Evolutionary conservation across 92 coral and sea anemone species (phyloP).

Genomic region (Epizoanthus fatuus): DNA sequence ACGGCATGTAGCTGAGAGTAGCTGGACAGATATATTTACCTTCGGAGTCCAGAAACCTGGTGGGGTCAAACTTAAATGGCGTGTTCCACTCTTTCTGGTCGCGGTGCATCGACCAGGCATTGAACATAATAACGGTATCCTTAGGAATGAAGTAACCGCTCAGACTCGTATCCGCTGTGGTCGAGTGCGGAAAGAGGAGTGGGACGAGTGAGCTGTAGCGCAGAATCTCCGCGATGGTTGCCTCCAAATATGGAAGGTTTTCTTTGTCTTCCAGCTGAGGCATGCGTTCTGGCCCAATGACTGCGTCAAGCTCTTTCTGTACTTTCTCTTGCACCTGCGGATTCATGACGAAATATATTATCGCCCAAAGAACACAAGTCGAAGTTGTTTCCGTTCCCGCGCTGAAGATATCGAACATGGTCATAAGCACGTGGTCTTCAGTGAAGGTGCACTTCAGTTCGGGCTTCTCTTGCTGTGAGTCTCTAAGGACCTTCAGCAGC

Average conservation of each 20-base stretch:
- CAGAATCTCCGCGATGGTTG: constrained; percentile 90
- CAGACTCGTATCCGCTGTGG: constrained; percentile 88
- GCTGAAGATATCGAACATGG: constrained; percentile 90
- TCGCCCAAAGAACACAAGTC: constrained; percentile 91
- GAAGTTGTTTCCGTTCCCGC: constrained; percentile 98
- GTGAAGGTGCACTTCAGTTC: constrained; percentile 64
- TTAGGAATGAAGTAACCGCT: constrained; percentile 86
- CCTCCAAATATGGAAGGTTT: constrained; percentile 87
- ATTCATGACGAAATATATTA: constrained; percentile 88
- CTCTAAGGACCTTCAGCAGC: constrained; percentile 77
- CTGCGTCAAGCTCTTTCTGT: constrained; percentile 88
- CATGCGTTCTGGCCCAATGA: constrained; percentile 83
- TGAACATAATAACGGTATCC: constrained; percentile 88
- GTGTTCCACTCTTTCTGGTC: constrained; percentile 90
- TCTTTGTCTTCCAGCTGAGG: constrained; percentile 88
- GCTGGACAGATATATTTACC: constrained; percentile 91
- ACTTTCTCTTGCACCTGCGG: constrained; percentile 84
- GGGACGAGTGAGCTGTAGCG: constrained; percentile 94
- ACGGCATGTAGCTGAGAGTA: constrained; percentile 92
- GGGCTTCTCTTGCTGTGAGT: constrained; percentile 61
- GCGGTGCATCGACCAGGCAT: constrained; percentile 96
- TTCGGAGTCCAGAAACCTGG: constrained; percentile 84
- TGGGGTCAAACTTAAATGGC: constrained; percentile 91
- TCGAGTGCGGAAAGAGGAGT: constrained; percentile 94
- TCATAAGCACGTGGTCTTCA: constrained; percentile 90